Percentiles rank a stretch among this genome's conserved stretches.
These are phyloP conservation scores for Acanthoscelides obtectus DNA, from an alignment of 2,888 invertebrate genomes.

Conservation along the genomic window DNA sequence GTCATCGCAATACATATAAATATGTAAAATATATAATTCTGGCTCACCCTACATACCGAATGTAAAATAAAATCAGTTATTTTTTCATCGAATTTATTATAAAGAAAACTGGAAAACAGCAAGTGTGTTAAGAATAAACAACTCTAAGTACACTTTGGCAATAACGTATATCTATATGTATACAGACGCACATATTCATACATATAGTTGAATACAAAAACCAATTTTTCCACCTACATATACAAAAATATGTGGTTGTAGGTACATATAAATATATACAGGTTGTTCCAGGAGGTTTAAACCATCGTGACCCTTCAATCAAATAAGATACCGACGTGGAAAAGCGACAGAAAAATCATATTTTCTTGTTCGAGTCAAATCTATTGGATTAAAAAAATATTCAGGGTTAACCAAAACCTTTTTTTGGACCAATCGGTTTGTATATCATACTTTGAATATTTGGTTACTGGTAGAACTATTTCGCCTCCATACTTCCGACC, in stretches of 20 bases:
- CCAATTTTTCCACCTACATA: constrained; percentile 14
- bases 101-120: constrained; percentile 39
- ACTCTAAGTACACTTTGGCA: constrained; percentile 42
- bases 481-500: too few relatives aligned
- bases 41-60: not conserved
- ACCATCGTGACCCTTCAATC: not conserved
- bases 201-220: constrained; percentile 18
- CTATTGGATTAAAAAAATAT: too few relatives aligned
- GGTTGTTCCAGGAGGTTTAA: not conserved
- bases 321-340: not conserved
- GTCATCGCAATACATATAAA: not conserved
- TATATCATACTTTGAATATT: too few relatives aligned
- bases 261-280: constrained; percentile 19
- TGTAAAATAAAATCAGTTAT: constrained; percentile 31
- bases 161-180: constrained; percentile 21
- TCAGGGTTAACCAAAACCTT: too few relatives aligned
- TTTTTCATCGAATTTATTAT: constrained; percentile 15
- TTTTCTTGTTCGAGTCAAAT: too few relatives aligned
- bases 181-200: constrained; percentile 17
- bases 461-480: too few relatives aligned
- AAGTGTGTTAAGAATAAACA: constrained; percentile 43
- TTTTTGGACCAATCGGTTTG: too few relatives aligned
- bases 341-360: too few relatives aligned
- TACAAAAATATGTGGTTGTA: constrained; percentile 16
- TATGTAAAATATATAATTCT: not conserved